phyloP scores from a whole-genome alignment of 2,888 invertebrate species.

The Entomobrya multifasciata region DNA sequence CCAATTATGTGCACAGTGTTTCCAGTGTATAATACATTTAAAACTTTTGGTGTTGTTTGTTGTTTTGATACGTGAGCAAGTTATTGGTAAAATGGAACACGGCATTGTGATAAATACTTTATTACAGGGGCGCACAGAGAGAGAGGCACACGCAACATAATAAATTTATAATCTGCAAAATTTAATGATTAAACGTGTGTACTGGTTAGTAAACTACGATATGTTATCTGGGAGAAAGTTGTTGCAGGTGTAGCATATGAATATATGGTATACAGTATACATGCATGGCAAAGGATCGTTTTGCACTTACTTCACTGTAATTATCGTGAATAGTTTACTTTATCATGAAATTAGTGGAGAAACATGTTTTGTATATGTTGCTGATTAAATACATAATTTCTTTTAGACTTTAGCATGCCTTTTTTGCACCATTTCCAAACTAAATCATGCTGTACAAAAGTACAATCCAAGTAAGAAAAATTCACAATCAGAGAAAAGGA shows the following conservation, averaged over 20 bases:
- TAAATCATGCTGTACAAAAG: no score
- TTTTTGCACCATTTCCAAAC: constrained; percentile 12
- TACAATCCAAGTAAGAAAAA: background rate
- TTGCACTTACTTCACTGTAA: background rate
- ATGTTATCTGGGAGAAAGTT: background rate
- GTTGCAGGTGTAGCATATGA: no score
- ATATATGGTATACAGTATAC: no score
- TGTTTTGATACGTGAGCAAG: background rate
- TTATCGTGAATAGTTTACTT: constrained; percentile 9
- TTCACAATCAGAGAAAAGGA: background rate
- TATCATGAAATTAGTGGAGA: constrained; percentile 18
- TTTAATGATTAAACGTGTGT: constrained; percentile 33
- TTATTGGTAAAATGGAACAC: background rate
- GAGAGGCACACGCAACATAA: background rate
- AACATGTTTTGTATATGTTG: background rate
- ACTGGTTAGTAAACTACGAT: no score
- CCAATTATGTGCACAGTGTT: constrained; percentile 16
- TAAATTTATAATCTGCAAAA: constrained; percentile 38
- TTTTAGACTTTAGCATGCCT: background rate
- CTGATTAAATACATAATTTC: background rate
- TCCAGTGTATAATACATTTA: background rate
- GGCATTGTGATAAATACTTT: background rate
- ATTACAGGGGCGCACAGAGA: background rate
- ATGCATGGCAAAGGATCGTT: background rate
- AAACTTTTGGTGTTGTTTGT: background rate